Evolutionary conservation across 1,140 invertebrate genomes (phyloP).

Genomic region (Drosophila simulans): DNA sequence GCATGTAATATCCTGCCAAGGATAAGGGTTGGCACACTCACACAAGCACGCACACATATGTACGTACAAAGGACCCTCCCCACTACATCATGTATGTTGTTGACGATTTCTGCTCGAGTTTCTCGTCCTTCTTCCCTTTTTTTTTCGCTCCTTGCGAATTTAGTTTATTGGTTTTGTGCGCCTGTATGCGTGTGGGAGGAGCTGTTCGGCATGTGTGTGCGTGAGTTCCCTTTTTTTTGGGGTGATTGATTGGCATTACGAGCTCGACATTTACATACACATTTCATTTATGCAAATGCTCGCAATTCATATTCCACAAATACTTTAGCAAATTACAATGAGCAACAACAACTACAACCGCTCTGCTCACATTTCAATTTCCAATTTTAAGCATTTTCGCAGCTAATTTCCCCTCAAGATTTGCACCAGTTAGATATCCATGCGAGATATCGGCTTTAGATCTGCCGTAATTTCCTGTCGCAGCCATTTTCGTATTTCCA

Average conservation of each 20-base stretch:
- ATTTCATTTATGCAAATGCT: constrained; percentile 83
- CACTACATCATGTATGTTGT: constrained; percentile 64
- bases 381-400: constrained; percentile 73
- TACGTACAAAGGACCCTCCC: constrained; percentile 35
- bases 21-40: constrained; percentile 78
- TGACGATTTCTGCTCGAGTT: constrained; percentile 77
- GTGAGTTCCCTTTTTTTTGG: constrained; percentile 65
- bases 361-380: constrained; percentile 55
- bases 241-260: constrained; percentile 82
- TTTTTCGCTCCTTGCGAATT: constrained; percentile 71
- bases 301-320: constrained; percentile 82
- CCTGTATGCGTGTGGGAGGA: constrained; percentile 56
- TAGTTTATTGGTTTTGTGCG: constrained; percentile 80
- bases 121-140: constrained; percentile 21
- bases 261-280: constrained; percentile 78
- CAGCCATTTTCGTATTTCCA: constrained; percentile 74
- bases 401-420: constrained; percentile 81
- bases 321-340: constrained; percentile 80
- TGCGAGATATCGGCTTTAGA: constrained; percentile 28
- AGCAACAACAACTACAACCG: constrained; percentile 16
- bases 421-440: constrained; percentile 68
- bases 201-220: constrained; percentile 38
- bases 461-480: constrained; percentile 79
- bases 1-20: constrained; percentile 82
- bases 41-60: constrained; percentile 25